Evolutionary conservation across 2,888 invertebrate species (phyloP).

Genomic region (Aleiodes testaceus): DNA sequence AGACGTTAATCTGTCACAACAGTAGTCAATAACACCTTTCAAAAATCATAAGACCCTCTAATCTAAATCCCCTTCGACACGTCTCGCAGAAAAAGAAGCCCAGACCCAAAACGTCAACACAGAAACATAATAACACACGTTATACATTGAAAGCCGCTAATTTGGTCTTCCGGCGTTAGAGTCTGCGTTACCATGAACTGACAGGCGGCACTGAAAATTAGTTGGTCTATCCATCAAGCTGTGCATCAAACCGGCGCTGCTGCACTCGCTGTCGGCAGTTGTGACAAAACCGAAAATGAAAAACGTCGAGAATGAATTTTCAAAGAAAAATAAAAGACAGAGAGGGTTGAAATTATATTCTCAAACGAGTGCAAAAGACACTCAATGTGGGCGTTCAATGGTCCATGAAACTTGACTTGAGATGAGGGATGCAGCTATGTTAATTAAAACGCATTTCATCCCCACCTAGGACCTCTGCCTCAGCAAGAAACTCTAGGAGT

Average conservation of each 20-base stretch:
- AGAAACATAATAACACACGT: conserved; percentile 28
- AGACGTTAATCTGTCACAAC: conserved; percentile 35
- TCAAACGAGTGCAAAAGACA: no score
- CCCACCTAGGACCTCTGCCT: conserved; percentile 56
- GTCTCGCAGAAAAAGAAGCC: conserved; percentile 26
- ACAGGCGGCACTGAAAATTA: conserved; percentile 57
- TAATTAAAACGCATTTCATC: conserved; percentile 70
- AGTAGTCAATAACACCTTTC: conserved; percentile 36
- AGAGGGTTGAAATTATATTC: neutral
- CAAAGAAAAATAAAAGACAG: neutral
- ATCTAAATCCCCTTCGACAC: conserved; percentile 36
- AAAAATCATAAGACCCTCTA: conserved; percentile 39
- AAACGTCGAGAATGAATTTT: conserved; percentile 7
- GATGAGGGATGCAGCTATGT: conserved; percentile 69
- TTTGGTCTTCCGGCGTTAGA: conserved; percentile 39
- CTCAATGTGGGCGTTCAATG: conserved; percentile 51
- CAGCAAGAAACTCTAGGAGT: conserved; percentile 32
- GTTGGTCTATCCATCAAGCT: conserved; percentile 61
- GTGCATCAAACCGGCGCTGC: conserved; percentile 31
- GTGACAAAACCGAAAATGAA: conserved; percentile 1
- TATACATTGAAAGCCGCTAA: conserved; percentile 37
- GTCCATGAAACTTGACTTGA: conserved; percentile 57
- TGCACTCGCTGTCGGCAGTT: conserved; percentile 31
- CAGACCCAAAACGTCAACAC: conserved; percentile 19
- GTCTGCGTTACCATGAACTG: conserved; percentile 37